Evolutionary conservation across 2,888 invertebrate species (phyloP).

Genomic region (Leptothorax acervorum): DNA sequence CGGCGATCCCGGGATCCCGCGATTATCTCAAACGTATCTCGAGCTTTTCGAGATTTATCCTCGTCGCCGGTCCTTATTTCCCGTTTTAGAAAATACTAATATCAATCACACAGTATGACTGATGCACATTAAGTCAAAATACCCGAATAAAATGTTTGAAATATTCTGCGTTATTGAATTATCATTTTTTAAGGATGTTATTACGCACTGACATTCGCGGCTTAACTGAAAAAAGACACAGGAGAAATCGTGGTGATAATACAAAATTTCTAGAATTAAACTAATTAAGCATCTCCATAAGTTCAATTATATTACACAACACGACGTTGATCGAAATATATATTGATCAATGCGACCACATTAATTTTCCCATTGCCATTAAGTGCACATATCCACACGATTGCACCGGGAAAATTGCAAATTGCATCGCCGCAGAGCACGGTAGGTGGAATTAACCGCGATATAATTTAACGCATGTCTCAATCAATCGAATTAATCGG

Average conservation of each 20-base stretch:
- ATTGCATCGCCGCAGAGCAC: conserved; percentile 31
- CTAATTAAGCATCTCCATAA: conserved; percentile 1
- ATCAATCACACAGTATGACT: neutral
- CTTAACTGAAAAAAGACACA: neutral
- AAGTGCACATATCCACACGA: conserved; percentile 31
- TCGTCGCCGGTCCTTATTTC: neutral
- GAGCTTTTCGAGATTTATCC: conserved; percentile 6
- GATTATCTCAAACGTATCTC: conserved; percentile 31
- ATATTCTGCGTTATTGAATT: neutral
- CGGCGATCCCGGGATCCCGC: conserved; percentile 1
- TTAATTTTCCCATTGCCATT: conserved; percentile 46
- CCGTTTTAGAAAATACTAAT: neutral
- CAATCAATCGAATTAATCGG: conserved; percentile 54
- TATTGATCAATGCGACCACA: conserved; percentile 37
- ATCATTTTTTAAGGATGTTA: neutral
- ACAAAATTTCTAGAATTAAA: conserved; percentile 7
- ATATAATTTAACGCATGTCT: conserved; percentile 54
- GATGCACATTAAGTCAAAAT: neutral
- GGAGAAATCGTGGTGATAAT: neutral
- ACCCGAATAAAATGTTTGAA: neutral
- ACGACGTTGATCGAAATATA: conserved; percentile 26
- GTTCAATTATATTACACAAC: conserved; percentile 6
- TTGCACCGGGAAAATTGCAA: conserved; percentile 44
- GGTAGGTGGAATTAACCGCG: conserved; percentile 38
- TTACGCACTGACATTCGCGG: neutral